phyloP scores from a whole-genome alignment of 2,797 vertebrate species.

The Tauraco hartlaubi region DNA sequence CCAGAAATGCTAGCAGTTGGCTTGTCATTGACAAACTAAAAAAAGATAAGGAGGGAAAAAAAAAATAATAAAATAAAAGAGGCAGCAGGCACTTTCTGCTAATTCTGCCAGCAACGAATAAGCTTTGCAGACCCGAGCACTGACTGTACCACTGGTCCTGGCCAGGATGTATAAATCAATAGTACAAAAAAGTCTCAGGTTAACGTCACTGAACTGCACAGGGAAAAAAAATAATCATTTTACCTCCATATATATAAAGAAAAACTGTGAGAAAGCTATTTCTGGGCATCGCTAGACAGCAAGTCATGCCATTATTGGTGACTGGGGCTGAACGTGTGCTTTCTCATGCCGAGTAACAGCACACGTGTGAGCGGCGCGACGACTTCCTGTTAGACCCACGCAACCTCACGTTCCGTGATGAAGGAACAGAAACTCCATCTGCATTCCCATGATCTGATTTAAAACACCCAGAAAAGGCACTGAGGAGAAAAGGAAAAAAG shows the following conservation, averaged over 20 bases:
- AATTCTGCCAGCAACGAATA: neutral
- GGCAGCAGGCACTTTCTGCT: neutral
- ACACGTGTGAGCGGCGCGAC: rapidly evolving
- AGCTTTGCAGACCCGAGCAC: neutral
- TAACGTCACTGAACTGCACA: rapidly evolving
- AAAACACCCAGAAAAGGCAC: neutral
- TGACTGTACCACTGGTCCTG: neutral
- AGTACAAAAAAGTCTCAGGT: neutral
- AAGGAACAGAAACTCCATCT: neutral
- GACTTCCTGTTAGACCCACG: neutral
- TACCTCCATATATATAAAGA: neutral
- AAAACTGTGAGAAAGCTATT: neutral
- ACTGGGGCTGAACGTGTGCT: neutral
- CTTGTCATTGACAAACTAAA: slow-evolving; percentile 38
- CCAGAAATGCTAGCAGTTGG: slow-evolving; percentile 49
- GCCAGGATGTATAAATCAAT: neutral
- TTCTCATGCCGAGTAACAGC: neutral
- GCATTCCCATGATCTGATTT: neutral
- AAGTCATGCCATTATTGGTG: neutral
- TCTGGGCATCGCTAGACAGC: neutral
- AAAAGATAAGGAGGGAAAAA: neutral
- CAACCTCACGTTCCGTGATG: neutral
- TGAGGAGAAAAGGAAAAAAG: neutral
- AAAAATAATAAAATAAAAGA: neutral
- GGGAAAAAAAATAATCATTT: neutral